These are phyloP conservation scores for Enteromius viviparus DNA, from an alignment of 2,797 vertebrate species.

Conservation along the genomic window DNA sequence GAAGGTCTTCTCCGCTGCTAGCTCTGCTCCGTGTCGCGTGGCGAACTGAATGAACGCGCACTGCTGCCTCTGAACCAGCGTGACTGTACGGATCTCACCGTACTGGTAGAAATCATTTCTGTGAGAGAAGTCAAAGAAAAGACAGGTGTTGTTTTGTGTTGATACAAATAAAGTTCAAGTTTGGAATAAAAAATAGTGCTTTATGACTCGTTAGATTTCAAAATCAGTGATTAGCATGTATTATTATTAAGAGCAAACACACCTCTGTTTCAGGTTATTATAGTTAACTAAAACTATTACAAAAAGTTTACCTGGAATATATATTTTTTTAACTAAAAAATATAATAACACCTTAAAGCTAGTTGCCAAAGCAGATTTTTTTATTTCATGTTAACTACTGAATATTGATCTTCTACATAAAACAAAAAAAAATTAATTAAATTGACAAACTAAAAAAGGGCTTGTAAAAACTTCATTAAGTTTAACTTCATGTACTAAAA, in stretches of 20 bases:
- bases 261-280: background rate
- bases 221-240: background rate
- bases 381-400: too few species aligned
- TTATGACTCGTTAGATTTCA: background rate
- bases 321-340: too few species aligned
- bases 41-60: slow-evolving; percentile 98
- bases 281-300: background rate
- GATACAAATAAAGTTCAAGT: background rate
- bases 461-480: background rate
- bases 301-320: too few species aligned
- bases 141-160: background rate
- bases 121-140: background rate
- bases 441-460: too few species aligned
- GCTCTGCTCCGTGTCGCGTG: slow-evolving; percentile 88
- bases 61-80: slow-evolving; percentile 93
- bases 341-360: too few species aligned
- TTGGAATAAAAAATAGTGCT: background rate
- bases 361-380: too few species aligned
- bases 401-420: too few species aligned
- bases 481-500: background rate
- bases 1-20: slow-evolving; percentile 95
- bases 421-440: too few species aligned
- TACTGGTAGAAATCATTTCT: slow-evolving; percentile 98
- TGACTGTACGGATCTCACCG: slow-evolving; percentile 93
- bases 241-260: background rate